These are phyloP conservation scores for Fulica atra DNA, from an alignment of 2,113 vertebrate species.

Conservation along the genomic window DNA sequence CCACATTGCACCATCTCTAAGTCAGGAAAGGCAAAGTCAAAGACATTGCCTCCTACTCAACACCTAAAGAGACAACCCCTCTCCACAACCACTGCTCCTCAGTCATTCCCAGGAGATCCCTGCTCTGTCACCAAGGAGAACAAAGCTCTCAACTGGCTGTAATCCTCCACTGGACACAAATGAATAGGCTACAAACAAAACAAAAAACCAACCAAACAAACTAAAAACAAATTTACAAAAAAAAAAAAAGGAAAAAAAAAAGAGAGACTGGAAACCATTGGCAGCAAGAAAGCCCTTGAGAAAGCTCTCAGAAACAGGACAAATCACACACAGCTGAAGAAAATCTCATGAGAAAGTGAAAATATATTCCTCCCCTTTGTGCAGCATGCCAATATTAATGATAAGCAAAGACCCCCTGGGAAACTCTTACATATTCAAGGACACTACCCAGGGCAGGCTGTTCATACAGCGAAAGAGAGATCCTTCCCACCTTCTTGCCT, in stretches of 20 bases:
- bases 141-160: neutral
- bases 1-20: neutral
- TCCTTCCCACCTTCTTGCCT: neutral
- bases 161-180: neutral
- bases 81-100: neutral
- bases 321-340: neutral
- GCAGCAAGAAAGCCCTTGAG: neutral
- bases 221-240: too few relatives aligned
- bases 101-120: neutral
- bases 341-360: slow-evolving; percentile 17
- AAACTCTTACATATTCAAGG: neutral
- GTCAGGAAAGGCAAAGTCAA: neutral
- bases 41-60: neutral
- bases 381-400: neutral
- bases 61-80: neutral
- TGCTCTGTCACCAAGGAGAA: neutral
- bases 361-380: neutral
- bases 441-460: neutral
- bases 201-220: too few relatives aligned
- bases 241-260: neutral
- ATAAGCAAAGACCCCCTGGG: neutral
- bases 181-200: neutral
- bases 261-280: neutral
- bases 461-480: neutral
- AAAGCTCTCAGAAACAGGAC: neutral